These are phyloP conservation scores for Prietella phreatophila DNA, from an alignment of 2,113 vertebrate species.

Conservation along the genomic window DNA sequence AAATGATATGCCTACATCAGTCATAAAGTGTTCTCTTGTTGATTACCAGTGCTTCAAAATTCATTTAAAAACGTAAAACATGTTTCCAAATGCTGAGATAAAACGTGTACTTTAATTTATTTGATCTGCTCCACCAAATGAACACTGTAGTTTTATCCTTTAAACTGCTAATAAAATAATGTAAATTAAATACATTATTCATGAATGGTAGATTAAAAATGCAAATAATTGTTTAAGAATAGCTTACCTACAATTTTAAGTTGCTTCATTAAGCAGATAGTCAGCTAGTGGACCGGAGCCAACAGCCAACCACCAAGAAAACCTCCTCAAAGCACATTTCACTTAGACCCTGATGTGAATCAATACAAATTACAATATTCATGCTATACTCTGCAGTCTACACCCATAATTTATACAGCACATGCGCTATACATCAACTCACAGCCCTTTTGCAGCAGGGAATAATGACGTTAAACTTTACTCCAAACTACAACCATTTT, in stretches of 20 bases:
- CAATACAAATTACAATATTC: background rate
- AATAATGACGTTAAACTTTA: background rate
- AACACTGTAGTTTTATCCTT: background rate
- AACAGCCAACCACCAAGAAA: background rate
- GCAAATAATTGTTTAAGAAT: background rate
- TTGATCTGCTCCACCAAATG: background rate
- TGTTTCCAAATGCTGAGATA: no score
- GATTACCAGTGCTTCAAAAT: no score
- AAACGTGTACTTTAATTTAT: background rate
- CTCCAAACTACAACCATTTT: background rate
- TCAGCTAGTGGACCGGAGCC: background rate
- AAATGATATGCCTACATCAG: no score
- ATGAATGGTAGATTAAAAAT: background rate
- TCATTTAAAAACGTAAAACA: no score
- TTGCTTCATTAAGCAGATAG: background rate
- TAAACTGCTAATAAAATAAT: background rate
- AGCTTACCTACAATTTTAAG: background rate
- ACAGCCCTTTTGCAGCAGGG: no score
- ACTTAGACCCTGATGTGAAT: background rate
- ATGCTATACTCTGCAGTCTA: background rate
- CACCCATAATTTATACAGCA: background rate
- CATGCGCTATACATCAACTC: background rate
- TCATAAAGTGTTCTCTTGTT: no score
- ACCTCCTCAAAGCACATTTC: background rate
- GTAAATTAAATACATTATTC: background rate